Evolutionary conservation across 2,113 vertebrate species (phyloP), one percentile per base, ranked within the genome.

Genomic region (Callospermophilus lateralis): DNA sequence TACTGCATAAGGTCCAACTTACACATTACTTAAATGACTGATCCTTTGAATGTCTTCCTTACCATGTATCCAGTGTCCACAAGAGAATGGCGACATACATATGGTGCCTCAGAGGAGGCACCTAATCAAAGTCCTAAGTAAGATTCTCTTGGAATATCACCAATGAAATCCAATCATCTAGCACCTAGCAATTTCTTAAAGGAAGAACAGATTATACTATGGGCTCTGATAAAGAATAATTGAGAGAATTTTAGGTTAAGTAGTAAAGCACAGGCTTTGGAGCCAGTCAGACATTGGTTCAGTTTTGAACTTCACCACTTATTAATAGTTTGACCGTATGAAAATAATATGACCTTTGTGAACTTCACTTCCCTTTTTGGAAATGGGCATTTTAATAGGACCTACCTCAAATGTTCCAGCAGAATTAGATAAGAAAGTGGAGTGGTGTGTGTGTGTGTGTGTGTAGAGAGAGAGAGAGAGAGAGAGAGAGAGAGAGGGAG

Each of bases 201-300:
- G 73, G 72, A 77, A 72, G 74, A 73, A 72, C 45, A 84, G 68
- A 83, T 95, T 83, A 89, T 6, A 45, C 58, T 79, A 12, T 26
- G 68, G 37, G 89, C 48, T 78, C 55, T 80, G 93, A 89, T 92
- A 95, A 58, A 96, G 86, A 83, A n/a, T 73, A 94, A 94, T 93
- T 90, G 48, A 87, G 73, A 89, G 83, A 53, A 30, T 12, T 86
- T 97, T 77, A 68, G 17, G n/a, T 30, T 91, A 51, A 87, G n/a
- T 70, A 73, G 55, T 42, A 48, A 93, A 97, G 17, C n/a, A 70
- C 10, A 61, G n/a, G 45, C 26, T 48, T 84, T 85, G 55, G 19
- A 96, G 32, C 87, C 72, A 84, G 30, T 79, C 45, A 85, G 48
- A 91, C n/a, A 17, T 53, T 61, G 45, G 61, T 74, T 76, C 24